Conservation (phyloP, 1,140 invertebrate species). For the Bombyx mori region ASM3026992v2 NC_085119.1:11602001-11602500, state of each 20-base stretch:
- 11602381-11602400: constrained; percentile 38
- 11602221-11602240: constrained; percentile 50
- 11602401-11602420: constrained; percentile 5
- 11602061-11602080: too few relatives aligned
- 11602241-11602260: constrained; percentile 60
- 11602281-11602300: constrained; percentile 68
- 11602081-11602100: too few relatives aligned
- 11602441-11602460: too few relatives aligned
- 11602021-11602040: too few relatives aligned
- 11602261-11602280: constrained; percentile 54
- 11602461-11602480: too few relatives aligned
- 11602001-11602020: too few relatives aligned
- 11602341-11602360: constrained; percentile 49
- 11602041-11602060: too few relatives aligned
- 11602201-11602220: constrained; percentile 43
- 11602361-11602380: constrained; percentile 48
- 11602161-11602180: constrained; percentile 28
- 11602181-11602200: constrained; percentile 35
- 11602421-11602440: too few relatives aligned
- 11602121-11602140: constrained; percentile 1
- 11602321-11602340: constrained; percentile 66
- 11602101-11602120: too few relatives aligned
- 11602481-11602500: too few relatives aligned
- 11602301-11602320: constrained; percentile 65
- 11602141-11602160: neutral